phyloP scores from a whole-genome alignment of 2,797 vertebrate genomes.

The Enteromius afrohamiltoni region DNA sequence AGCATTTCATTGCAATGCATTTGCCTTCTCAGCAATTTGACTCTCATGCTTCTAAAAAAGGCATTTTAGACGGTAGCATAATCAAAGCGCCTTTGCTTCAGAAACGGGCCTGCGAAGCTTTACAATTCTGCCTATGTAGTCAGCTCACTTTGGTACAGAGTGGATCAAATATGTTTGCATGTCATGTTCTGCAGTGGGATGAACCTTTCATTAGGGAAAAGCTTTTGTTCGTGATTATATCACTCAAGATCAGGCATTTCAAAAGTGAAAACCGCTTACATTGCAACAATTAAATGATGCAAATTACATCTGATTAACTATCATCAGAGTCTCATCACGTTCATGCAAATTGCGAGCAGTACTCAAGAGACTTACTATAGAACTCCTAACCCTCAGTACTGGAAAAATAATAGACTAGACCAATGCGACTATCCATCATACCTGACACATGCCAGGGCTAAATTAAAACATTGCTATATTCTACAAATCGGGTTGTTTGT shows the following conservation, averaged over 20 bases:
- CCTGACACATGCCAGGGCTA: slow-evolving; percentile 12
- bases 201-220: not conserved
- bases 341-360: slow-evolving; percentile 19
- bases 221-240: not conserved
- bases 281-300: slow-evolving; percentile 37
- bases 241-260: slow-evolving; percentile 15
- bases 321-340: slow-evolving; percentile 39
- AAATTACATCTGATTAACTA: slow-evolving; percentile 29
- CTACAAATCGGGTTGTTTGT: slow-evolving; percentile 33
- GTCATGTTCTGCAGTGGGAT: not conserved
- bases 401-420: slow-evolving; percentile 42
- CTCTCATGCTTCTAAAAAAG: not conserved
- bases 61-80: not conserved
- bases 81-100: slow-evolving; percentile 12
- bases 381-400: slow-evolving; percentile 24
- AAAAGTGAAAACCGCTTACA: slow-evolving; percentile 19
- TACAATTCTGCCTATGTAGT: not conserved
- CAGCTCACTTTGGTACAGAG: slow-evolving; percentile 18
- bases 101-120: not conserved
- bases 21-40: not conserved
- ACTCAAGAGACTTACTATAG: slow-evolving; percentile 28
- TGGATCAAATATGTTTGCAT: slow-evolving; percentile 3
- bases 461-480: slow-evolving; percentile 37
- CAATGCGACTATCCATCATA: slow-evolving; percentile 27
- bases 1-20: not conserved